A percentile compares a stretch with the other conserved stretches of the same genome.
phyloP scores from a whole-genome alignment of 2,888 invertebrate genomes.

The Mesodorylaimus sp. region DNA sequence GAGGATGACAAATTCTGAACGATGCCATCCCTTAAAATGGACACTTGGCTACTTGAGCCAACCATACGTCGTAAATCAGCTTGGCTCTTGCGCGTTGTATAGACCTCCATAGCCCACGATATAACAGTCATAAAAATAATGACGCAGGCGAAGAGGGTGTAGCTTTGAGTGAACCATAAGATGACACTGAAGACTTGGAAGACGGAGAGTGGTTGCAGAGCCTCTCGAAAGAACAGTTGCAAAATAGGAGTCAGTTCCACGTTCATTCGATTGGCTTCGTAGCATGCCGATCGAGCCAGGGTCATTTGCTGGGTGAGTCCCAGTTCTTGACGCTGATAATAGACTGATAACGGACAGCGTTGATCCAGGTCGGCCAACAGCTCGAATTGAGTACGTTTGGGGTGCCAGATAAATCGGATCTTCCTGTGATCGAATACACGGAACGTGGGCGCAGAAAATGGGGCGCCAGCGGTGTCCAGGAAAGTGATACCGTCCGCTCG shows the following conservation, averaged over 20 bases:
- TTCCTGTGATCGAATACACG: slow-evolving; percentile 63
- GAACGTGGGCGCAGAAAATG: not conserved
- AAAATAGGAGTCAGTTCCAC: slow-evolving; percentile 37
- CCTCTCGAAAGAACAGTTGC: slow-evolving; percentile 36
- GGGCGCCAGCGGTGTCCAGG: not conserved
- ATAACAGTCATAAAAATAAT: slow-evolving; percentile 60
- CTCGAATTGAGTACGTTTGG: not conserved
- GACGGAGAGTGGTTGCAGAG: slow-evolving; percentile 38
- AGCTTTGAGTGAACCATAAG: slow-evolving; percentile 65
- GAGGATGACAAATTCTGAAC: slow-evolving; percentile 7
- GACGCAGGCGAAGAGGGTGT: slow-evolving; percentile 64
- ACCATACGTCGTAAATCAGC: slow-evolving; percentile 68
- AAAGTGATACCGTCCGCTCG: not conserved
- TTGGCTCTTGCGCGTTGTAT: slow-evolving; percentile 51
- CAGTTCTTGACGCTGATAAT: not conserved
- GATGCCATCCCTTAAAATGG: slow-evolving; percentile 36
- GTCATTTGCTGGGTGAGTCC: too few relatives aligned
- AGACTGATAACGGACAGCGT: not conserved
- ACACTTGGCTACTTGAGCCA: slow-evolving; percentile 53
- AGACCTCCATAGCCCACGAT: slow-evolving; percentile 41
- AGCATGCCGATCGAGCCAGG: slow-evolving; percentile 20
- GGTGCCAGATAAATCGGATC: slow-evolving; percentile 59
- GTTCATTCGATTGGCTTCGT: slow-evolving; percentile 36
- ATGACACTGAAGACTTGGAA: slow-evolving; percentile 48
- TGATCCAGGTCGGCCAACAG: not conserved